phyloP scores from a whole-genome alignment of 2,888 invertebrate species.

The Eilema caniola region DNA sequence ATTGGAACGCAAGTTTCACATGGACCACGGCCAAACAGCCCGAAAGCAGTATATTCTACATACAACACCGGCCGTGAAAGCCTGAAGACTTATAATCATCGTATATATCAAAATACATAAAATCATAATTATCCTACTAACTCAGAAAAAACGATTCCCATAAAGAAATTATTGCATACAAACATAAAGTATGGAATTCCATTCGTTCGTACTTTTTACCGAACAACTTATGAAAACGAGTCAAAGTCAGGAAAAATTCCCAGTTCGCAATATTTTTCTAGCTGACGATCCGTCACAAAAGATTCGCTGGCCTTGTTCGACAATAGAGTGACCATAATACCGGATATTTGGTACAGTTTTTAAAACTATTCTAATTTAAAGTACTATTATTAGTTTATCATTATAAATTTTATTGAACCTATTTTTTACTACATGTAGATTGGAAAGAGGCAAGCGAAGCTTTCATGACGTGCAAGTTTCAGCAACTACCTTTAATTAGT shows the following conservation, averaged over 20 bases:
- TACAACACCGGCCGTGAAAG: no score
- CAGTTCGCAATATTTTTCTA: constrained; percentile 29
- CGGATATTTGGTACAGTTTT: not conserved
- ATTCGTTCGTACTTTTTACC: constrained; percentile 19
- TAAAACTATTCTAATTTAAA: not conserved
- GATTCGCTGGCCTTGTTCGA: constrained; percentile 24
- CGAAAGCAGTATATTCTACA: no score
- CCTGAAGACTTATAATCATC: no score
- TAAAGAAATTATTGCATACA: constrained; percentile 10
- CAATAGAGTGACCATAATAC: constrained; percentile 11
- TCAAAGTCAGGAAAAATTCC: constrained; percentile 20
- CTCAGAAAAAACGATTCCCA: not conserved
- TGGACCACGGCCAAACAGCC: no score
- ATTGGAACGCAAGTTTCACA: no score
- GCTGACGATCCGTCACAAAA: constrained; percentile 32
- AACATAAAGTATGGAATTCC: constrained; percentile 13
- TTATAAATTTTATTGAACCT: no score
- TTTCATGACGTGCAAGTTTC: no score
- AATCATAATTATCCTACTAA: not conserved
- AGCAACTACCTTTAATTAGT: no score
- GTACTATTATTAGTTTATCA: no score
- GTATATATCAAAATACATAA: not conserved
- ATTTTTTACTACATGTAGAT: no score
- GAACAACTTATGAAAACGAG: constrained; percentile 29
- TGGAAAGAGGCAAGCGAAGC: no score